Base-by-base conservation (phyloP, 2,113 vertebrate species). In the Hepsetus odoe region DNA sequence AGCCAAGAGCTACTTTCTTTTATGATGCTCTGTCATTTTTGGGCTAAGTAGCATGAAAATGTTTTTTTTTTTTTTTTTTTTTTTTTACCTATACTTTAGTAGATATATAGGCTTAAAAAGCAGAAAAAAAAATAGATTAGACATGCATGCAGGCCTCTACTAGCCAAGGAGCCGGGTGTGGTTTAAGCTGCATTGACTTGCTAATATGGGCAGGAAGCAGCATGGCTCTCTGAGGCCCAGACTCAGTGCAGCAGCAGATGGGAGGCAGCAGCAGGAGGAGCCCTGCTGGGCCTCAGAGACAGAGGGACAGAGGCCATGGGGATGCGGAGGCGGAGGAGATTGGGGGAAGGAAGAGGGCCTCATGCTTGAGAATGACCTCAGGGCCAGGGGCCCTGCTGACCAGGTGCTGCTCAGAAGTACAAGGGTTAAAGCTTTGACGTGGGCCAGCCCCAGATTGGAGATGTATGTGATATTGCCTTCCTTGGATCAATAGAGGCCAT, bases 191-290 rank as follows among this genome's bases (percentile, higher is more conserved):
- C 70, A 83, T 79, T 80, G 79, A 79, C 83, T 87, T 87, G 83
- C 83, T 84, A 87, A 87, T 87, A 81, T 74, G 75, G 77, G 62
- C 4, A 24, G 74, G 76, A 74, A 55, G 76, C 16, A 38, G 71
- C 59, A 73, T 24, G n/a, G 1, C 71, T 81, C 68, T 81, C 20
- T 55, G 46, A 72, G 74, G 74, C 67, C 80, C 59, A 18, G 51
- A 53, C 46, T 14, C 30, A 24, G 74, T 10, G n/a, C 51, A 59
- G 35, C 59, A 76, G 85, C 90, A 91, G 89, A 88, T 86, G 87
- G 87, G 82, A 83, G 84, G 85, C 85, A 81, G 79, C 74, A 79
- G 77, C 38, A 62, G 1, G 46, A 78, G 79, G 65, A 56, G 38
- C 46, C 82, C 74, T 49, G 62, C 73, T 74, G 79, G 85, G 83